Evolutionary conservation across 2,113 vertebrate genomes (phyloP), one percentile per base, ranked within the genome.

Genomic region (Muntiacus muntjak): DNA sequence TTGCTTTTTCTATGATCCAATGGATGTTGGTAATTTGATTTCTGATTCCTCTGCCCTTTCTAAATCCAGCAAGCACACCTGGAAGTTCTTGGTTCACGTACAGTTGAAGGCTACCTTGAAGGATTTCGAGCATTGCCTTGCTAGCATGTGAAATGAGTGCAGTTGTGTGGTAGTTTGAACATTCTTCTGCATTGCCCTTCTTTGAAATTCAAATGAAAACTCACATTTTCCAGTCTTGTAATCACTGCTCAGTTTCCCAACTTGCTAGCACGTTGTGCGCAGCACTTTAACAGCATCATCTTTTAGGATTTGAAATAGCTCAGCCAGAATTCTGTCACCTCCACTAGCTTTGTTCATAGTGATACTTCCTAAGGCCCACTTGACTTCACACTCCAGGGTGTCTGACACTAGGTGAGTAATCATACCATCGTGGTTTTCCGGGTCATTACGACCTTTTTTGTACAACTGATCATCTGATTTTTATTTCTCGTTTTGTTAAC

Each of bases 371-470:
- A 74, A 40, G 67, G 10, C 10, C 67, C 67, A 40, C 67, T 71
- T 71, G 19, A 21, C n/a, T 71, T 71, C 19, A 71, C n/a, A 71
- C n/a, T 71, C n/a, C n/a, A 71, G n/a, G 64, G n/a, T 36, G n/a
- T 36, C 64, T 71, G n/a, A 19, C 9, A 36, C 67, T 71, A 36
- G 67, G n/a, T 36, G n/a, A 71, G n/a, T 40, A 36, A 23, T 71
- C 67, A 40, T 5, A 71, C n/a, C n/a, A 40, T 36, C 2, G 2
- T 36, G 19, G 9, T 36, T 71, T 71, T 23, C n/a, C 0, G 0
- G 64, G 67, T 71, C 67, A 23, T 71, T 71, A 71, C 23, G n/a
- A 71, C 5, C 9, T 71, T 71, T 71, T 71, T 71, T 23, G 19
- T 71, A 71, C 9, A 71, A 11, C 3, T 47, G 76, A 78, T 47